A percentile compares a stretch with the other conserved stretches of the same genome.
Evolutionary conservation across 1,140 invertebrate genomes (phyloP).

Genomic region (Brachionus manjavacas): DNA sequence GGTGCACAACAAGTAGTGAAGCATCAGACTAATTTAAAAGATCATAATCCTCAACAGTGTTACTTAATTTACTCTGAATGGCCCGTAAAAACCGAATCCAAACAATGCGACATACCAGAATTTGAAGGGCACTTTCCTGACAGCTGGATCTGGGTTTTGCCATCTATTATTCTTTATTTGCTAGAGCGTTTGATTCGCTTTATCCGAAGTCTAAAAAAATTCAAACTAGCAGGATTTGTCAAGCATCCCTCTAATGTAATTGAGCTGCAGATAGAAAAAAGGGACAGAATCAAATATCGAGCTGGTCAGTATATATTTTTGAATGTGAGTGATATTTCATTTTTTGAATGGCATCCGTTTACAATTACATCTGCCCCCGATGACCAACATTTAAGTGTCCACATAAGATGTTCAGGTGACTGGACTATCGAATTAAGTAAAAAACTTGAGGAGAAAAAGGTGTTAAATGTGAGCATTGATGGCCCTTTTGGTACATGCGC

Average conservation of each 20-base stretch:
- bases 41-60: slow-evolving; percentile 37
- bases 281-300: slow-evolving; percentile 30
- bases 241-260: slow-evolving; percentile 55
- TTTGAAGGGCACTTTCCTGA: background rate
- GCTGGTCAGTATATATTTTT: slow-evolving; percentile 57
- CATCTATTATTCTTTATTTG: slow-evolving; percentile 51
- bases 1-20: slow-evolving; percentile 13
- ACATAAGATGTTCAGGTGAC: slow-evolving; percentile 54
- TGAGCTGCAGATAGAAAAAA: slow-evolving; percentile 54
- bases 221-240: slow-evolving; percentile 51
- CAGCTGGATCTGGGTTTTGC: slow-evolving; percentile 55
- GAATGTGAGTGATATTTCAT: slow-evolving; percentile 52
- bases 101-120: background rate
- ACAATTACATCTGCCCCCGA: slow-evolving; percentile 54
- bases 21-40: slow-evolving; percentile 12
- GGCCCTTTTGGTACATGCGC: slow-evolving; percentile 87
- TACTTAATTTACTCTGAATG: background rate
- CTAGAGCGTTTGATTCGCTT: slow-evolving; percentile 52
- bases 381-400: slow-evolving; percentile 56
- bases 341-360: slow-evolving; percentile 58
- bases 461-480: slow-evolving; percentile 50
- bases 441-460: background rate
- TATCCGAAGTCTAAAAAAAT: slow-evolving; percentile 49
- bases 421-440: slow-evolving; percentile 53
- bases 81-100: background rate